Base-by-base conservation (phyloP, 1,140 invertebrate genomes). In the Cydia splendana region DNA sequence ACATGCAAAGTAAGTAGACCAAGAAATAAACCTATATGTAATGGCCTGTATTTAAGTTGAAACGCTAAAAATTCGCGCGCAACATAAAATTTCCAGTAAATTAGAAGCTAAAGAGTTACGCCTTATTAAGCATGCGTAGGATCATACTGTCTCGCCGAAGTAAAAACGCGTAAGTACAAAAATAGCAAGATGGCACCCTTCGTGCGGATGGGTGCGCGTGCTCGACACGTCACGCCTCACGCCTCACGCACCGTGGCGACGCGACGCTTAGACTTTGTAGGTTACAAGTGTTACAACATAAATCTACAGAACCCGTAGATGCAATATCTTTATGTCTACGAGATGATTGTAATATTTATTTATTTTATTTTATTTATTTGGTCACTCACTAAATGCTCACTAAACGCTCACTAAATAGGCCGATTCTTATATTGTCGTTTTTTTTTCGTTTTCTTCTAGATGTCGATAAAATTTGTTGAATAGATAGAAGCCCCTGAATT, bases 111-210 rank as follows among this genome's bases (percentile, higher is more conserved):
- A 53, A 53, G 53, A 57, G 15, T 51, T 51, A 18, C n/a, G 53
- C 15, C 53, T 57, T 57, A 57, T 57, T 57, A 57, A 4, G 53
- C 53, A 57, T 57, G 53, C 53, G 53, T 57, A 18, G 53, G 5
- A 57, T 18, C 4, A 20, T 12, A 15, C 15, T 15, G 13, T 15
- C 12, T 13, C 15, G 15, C 10, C 15, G 53, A 18, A 18, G 15
- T 57, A 62, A 62, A 62, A 62, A 62, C 57, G 57, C 57, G 57
- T 62, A 24, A 62, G 53, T 10, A 62, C 57, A 62, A 62, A 62
- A 62, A 62, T 62, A 62, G 57, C 57, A 62, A 62, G 57, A 62
- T 10, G 20, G 24, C 57, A 62, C 57, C 57, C 57, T 24, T 62
- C 57, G 9, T n/a, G 6, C 57, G 57, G 18, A 2, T 62, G 15